These are phyloP conservation scores for Hozukius guyotensis DNA, from an alignment of 2,797 vertebrate species.

Conservation along the genomic window DNA sequence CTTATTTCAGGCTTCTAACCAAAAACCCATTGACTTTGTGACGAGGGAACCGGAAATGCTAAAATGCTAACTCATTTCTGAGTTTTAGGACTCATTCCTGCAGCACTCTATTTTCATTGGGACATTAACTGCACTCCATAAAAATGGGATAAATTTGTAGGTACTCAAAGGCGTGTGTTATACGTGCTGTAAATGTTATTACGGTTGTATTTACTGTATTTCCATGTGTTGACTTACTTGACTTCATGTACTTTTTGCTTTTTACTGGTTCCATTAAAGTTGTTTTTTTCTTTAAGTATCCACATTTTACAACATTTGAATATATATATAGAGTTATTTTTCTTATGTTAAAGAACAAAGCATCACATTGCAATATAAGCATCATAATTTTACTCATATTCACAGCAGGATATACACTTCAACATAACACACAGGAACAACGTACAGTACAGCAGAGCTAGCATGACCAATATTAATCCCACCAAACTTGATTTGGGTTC, in stretches of 20 bases:
- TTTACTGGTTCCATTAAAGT: conserved; percentile 67
- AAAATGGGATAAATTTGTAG: conserved; percentile 58
- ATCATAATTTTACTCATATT: conserved; percentile 34
- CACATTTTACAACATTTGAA: background rate
- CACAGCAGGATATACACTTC: conserved; percentile 9
- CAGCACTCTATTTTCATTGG: background rate
- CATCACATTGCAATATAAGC: background rate
- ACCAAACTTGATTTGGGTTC: background rate
- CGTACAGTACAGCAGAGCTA: background rate
- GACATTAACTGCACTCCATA: conserved; percentile 53
- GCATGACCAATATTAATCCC: background rate
- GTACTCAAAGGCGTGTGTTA: conserved; percentile 61
- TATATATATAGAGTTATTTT: background rate
- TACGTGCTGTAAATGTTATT: conserved; percentile 46
- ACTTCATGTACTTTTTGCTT: conserved; percentile 61
- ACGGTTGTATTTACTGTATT: conserved; percentile 54
- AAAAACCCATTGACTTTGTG: too few species aligned
- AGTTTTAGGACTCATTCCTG: too few species aligned
- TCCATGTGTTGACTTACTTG: conserved; percentile 43
- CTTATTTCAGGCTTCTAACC: too few species aligned
- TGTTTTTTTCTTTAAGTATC: conserved; percentile 39
- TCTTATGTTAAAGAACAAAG: background rate
- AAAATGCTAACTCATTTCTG: too few species aligned
- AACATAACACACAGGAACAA: conserved; percentile 11
- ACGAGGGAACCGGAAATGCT: too few species aligned